Base-by-base conservation (phyloP, 2,888 invertebrate genomes). In the Heteropelma amictum region DNA sequence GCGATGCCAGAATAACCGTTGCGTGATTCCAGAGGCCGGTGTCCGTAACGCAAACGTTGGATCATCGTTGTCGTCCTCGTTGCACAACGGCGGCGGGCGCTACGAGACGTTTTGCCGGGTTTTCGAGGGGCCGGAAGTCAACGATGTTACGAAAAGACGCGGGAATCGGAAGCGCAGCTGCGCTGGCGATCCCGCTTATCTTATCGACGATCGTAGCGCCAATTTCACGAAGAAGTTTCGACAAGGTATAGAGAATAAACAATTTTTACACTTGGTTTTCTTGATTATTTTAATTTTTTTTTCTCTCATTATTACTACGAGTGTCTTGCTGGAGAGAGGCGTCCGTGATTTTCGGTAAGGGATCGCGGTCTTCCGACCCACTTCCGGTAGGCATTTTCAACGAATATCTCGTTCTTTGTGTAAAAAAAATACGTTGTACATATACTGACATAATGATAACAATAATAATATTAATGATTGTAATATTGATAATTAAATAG, bases 21-120 rank as follows among this genome's bases (percentile, higher is more conserved):
- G 82, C 84, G 83, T 86, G 80, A 84, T 85, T 85, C 80, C 84
- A 84, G 84, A 85, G 72, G 76, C 80, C 65, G 71, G 71, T 68
- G 19, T 26, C 33, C 49, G 28, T 42, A 23, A 19, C 33, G 19
- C 21, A 21, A 26, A 35, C 63, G 17, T 54, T 33, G 54, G 33
- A 38, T 23, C 38, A 7, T 21, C 12, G 21, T 26, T 35, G 12
- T 38, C n/a, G 19, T 38, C 40, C 40, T 51, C 51, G 14, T 17
- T 28, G 28, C 26, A 38, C 17, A 30, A 40, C 58, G 51, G 21
- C 61, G 45, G 33, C 51, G 51, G 30, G 7, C 8, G 54, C 26
- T 35, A 54, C 53, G 70, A 38, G 47, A 65, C 14, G 19, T 17
- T 72, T 45, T 70, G 61, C 61, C 74, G 58, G 58, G 47, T 74